Evolutionary conservation across 2,113 vertebrate species (phyloP).

Genomic region (Columba janthina): DNA sequence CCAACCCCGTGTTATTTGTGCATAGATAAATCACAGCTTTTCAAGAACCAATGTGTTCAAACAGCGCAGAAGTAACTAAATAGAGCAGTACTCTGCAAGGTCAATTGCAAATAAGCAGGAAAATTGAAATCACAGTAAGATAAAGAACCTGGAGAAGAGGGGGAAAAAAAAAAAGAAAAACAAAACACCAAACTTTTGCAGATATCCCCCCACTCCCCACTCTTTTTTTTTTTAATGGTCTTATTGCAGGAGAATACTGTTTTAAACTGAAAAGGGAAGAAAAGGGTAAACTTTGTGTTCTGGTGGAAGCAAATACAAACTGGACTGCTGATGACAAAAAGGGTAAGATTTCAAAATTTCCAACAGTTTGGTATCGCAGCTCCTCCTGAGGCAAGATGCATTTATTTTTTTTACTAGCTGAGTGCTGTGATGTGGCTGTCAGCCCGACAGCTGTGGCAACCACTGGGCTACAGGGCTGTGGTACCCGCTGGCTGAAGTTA

Average conservation of each 20-base stretch:
- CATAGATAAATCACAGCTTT: not conserved
- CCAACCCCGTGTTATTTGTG: not conserved
- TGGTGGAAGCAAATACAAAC: not conserved
- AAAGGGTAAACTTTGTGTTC: not conserved
- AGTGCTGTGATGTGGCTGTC: not conserved
- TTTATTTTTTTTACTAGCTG: not conserved
- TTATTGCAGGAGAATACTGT: not conserved
- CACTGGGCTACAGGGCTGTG: not conserved
- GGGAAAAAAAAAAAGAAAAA: rapidly evolving
- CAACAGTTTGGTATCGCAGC: not conserved
- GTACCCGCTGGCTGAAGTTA: not conserved
- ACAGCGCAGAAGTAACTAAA: not conserved
- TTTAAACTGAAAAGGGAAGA: not conserved
- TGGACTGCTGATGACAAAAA: not conserved
- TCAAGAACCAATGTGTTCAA: not conserved
- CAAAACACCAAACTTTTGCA: not conserved
- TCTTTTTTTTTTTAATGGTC: not conserved
- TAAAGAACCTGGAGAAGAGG: not conserved
- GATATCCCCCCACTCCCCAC: rapidly evolving
- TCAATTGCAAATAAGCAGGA: not conserved
- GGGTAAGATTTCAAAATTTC: not conserved
- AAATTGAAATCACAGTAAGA: not conserved
- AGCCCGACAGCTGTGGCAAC: not conserved
- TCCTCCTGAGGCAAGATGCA: not conserved
- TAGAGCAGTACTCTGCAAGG: rapidly evolving